Evolutionary conservation across 2,113 vertebrate species (phyloP), one percentile per base, ranked within the genome.

Genomic region (human): DNA sequence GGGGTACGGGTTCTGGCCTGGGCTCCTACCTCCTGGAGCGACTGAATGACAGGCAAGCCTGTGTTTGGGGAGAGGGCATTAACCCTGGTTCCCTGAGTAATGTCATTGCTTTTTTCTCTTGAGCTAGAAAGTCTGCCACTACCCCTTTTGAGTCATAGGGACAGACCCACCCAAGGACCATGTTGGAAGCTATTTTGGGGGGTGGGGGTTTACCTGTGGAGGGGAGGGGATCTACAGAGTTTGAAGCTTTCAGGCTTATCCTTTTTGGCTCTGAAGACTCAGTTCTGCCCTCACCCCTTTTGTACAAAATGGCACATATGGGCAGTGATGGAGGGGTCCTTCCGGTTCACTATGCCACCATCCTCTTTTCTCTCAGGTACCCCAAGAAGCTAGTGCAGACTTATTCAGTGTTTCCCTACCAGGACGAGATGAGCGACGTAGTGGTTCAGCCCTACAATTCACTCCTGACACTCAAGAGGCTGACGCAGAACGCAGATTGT

Each of bases 331-430:
- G 32, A 9, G 83, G 35, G 9, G 80, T 45, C 59, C 59, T 72
- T 93, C 12, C 6, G n/a, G 14, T 40, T 76, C 38, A 68, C 25
- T 50, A 2, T 43, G 83, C 20, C 16, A 48, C 5, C 0, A 38
- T 35, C 13, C 64, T 40, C 8, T 92, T 38, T 93, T 76, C 55
- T 18, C 16, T 93, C 96, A 99, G 99, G 98, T 99, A 99, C 98
- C 99, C 99, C 57, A 99, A 99, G 99, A 99, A 99, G 98, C 98
- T 99, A 98, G 99, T 99, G 91, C 99, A 99, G 99, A 99, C 99
- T 0, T 99, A 99, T 97, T 99, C 99, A 0, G 99, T 99, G 86
- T 99, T 99, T 98, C 99, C 99, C 14, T 99, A 99, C 98, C 99
- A 99, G 98, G 99, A 99, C 3, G 99, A 99, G 98, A 99, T 99